Base-by-base conservation (phyloP, 2,113 vertebrate species). In the Procavia capensis region DNA sequence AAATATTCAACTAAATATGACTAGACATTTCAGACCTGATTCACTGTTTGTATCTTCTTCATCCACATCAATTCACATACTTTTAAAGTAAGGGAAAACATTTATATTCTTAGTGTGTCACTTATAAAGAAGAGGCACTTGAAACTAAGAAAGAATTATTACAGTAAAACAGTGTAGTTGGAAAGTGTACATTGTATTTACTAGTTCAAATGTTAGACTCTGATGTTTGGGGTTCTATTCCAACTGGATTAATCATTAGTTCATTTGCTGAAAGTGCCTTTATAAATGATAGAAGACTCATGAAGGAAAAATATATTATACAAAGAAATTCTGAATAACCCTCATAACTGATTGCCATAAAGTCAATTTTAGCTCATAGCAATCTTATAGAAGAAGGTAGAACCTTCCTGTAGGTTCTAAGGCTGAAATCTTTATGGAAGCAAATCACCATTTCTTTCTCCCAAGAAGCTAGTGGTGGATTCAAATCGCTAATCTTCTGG, bases 181-280 rank as follows among this genome's bases (percentile, higher is more conserved):
- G 27, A 45, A 90, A 76, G 22, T 29, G 50, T 72, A 90, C 74
- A 81, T 83, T 80, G 79, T 74, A 74, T 34, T 72, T 66, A 61
- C 36, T 95, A 93, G 63, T 90, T 96, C 72, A 89, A 57, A 17
- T 13, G 0, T 81, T 83, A 3, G 70, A 41, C 57, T 8, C 2
- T 4, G 85, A 96, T 57, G 41, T 87, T 95, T 87, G 27, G 29
- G 82, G 81, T 91, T 0, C 0, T 88, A 93, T 96, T 97, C 39
- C 34, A 97, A 96, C 95, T 97, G 50, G 80, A 96, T 93, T 95
- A 80, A 95, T 72, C 93, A 96, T 54, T 54, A 54, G 95, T 94
- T 93, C 66, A 90, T 63, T 8, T 8, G 64, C 6, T 97, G 90
- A 95, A 97, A 95, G 91, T 91, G 92, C 17, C 8, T 63, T 61